Conservation (phyloP, 2,888 invertebrate genomes). For the Cepaea hortensis region DNA sequence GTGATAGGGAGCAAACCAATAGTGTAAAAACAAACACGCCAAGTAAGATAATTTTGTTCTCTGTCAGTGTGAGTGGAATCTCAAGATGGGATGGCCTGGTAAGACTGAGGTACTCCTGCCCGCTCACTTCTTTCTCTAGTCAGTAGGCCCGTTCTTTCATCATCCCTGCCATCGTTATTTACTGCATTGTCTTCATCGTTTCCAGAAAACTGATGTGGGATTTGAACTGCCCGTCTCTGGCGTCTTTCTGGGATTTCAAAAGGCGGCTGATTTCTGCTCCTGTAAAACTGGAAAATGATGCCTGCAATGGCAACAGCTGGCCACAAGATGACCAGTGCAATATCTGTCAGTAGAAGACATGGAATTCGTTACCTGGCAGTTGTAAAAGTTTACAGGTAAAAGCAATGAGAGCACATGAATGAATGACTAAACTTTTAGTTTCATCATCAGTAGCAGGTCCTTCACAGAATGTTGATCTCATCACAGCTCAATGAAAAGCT, state of each 20-base stretch:
- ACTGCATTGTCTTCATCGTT: neutral
- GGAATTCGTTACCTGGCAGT: neutral
- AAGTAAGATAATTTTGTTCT: neutral
- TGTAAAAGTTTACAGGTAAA: too few species aligned
- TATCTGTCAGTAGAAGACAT: constrained; percentile 78
- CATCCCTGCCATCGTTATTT: neutral
- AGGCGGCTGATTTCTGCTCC: constrained; percentile 80
- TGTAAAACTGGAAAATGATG: constrained; percentile 79
- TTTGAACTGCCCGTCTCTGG: neutral
- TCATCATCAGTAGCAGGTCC: too few species aligned
- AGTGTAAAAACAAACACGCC: too few species aligned
- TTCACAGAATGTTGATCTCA: too few species aligned
- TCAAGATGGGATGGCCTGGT: constrained; percentile 1
- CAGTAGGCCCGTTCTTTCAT: constrained; percentile 6
- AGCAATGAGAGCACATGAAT: too few species aligned
- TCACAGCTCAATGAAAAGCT: too few species aligned
- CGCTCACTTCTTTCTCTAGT: neutral
- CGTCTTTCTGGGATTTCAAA: constrained; percentile 73
- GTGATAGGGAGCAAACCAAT: too few species aligned
- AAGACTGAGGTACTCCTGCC: neutral
- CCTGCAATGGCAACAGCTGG: constrained; percentile 79
- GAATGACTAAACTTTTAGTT: too few species aligned
- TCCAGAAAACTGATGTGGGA: neutral
- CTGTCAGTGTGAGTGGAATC: neutral
- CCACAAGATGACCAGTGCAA: constrained; percentile 80